phyloP scores from a whole-genome alignment of 2,113 vertebrate species.

The Hippocampus abdominalis region DNA sequence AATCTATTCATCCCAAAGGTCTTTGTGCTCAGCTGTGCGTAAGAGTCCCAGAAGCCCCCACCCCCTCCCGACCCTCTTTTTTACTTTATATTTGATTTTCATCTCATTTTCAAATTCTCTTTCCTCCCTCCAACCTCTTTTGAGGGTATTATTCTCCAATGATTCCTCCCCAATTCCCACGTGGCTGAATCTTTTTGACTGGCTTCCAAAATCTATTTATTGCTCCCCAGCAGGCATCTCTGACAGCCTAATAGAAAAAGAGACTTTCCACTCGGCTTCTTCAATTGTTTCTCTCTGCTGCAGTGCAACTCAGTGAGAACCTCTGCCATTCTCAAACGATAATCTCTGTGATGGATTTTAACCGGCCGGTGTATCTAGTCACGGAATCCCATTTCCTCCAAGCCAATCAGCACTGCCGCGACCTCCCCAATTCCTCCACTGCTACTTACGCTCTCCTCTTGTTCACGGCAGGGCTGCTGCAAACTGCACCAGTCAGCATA shows the following conservation, averaged over 20 bases:
- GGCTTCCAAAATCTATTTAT: slow-evolving; percentile 52
- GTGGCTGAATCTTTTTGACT: slow-evolving; percentile 31
- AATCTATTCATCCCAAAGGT: slow-evolving; percentile 42
- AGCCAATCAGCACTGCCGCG: not conserved
- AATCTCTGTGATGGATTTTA: slow-evolving; percentile 53
- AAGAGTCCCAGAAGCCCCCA: slow-evolving; percentile 15
- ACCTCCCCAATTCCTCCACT: slow-evolving; percentile 13
- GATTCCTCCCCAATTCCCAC: slow-evolving; percentile 19
- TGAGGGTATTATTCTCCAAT: not conserved
- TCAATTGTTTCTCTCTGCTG: slow-evolving; percentile 29
- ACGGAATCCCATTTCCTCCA: slow-evolving; percentile 45
- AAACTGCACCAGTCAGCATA: slow-evolving; percentile 75
- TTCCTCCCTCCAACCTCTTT: slow-evolving; percentile 3
- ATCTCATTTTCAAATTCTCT: slow-evolving; percentile 12
- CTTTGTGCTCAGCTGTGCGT: slow-evolving; percentile 25
- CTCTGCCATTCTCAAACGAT: slow-evolving; percentile 31
- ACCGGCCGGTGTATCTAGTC: slow-evolving; percentile 44
- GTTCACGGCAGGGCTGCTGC: slow-evolving; percentile 34
- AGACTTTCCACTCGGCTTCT: slow-evolving; percentile 35
- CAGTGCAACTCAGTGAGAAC: slow-evolving; percentile 20
- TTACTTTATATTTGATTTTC: not conserved
- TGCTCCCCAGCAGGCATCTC: slow-evolving; percentile 36
- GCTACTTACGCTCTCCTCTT: slow-evolving; percentile 31
- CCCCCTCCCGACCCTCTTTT: not conserved
- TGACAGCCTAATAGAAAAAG: slow-evolving; percentile 43